Percentiles rank a stretch among this genome's conserved stretches.
phyloP scores from a whole-genome alignment of 2,888 invertebrate species.

The Drosophila algonquin region DNA sequence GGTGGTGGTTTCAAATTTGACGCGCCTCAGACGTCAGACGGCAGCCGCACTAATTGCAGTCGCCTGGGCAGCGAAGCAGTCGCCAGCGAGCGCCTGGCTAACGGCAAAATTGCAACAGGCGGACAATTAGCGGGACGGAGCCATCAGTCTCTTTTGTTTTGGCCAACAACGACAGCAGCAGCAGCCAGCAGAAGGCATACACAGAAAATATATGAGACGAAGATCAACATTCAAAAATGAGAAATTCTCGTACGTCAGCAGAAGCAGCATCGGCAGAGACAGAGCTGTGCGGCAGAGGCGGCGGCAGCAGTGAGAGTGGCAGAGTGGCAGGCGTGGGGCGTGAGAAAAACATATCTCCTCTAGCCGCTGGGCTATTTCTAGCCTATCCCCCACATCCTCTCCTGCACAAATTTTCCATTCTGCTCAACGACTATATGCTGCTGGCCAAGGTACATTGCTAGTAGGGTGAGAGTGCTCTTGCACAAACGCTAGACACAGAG shows the following conservation, averaged over 20 bases:
- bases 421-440: background rate
- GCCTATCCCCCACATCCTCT: constrained; percentile 1
- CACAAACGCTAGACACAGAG: background rate
- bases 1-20: constrained; percentile 37
- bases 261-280: constrained; percentile 4
- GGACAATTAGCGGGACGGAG: constrained; percentile 38
- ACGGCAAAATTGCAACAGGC: constrained; percentile 41
- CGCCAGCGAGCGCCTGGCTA: background rate
- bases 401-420: constrained; percentile 1
- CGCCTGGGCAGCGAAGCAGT: constrained; percentile 14
- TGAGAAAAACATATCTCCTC: background rate
- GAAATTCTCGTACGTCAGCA: constrained; percentile 37
- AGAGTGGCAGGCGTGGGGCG: background rate
- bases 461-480: background rate
- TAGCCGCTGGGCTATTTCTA: background rate
- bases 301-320: constrained; percentile 20
- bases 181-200: constrained; percentile 1
- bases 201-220: constrained; percentile 43
- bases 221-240: constrained; percentile 34
- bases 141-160: constrained; percentile 34
- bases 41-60: constrained; percentile 48
- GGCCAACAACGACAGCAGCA: constrained; percentile 4
- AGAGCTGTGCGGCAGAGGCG: too few species aligned
- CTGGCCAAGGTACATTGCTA: background rate
- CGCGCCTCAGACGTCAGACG: constrained; percentile 38